phyloP scores from a whole-genome alignment of 37 sponge, comb jelly and placozoan species.

The Dysidea cf. avara region DNA sequence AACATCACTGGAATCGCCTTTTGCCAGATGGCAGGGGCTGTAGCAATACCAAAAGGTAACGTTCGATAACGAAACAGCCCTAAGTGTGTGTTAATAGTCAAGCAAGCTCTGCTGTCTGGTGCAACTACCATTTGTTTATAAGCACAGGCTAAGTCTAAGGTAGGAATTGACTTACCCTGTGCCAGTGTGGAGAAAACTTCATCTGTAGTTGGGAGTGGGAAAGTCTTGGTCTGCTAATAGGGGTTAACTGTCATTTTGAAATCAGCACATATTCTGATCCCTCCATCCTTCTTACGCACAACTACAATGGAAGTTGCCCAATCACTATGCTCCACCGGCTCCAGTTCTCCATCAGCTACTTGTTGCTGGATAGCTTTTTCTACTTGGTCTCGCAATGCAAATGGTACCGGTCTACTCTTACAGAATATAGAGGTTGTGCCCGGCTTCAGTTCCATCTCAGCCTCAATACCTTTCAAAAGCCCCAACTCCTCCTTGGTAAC shows the following conservation, averaged over 20 bases:
- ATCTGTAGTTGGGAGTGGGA: not conserved
- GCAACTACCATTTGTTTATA: constrained; percentile 21
- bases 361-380: not conserved
- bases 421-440: not conserved
- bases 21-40: constrained; percentile 30
- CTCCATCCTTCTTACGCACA: not conserved
- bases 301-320: constrained; percentile 10
- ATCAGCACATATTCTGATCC: constrained; percentile 10
- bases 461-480: not conserved
- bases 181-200: constrained; percentile 17
- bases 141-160: constrained; percentile 2
- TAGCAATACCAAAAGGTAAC: constrained; percentile 11
- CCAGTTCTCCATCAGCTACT: not conserved
- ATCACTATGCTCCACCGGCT: constrained; percentile 2
- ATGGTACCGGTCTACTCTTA: constrained; percentile 18
- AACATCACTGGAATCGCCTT: constrained; percentile 4
- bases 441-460: not conserved
- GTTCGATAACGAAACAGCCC: not conserved
- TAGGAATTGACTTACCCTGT: constrained; percentile 2
- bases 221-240: not conserved
- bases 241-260: constrained; percentile 17
- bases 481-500: not conserved
- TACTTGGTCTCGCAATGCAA: constrained; percentile 1
- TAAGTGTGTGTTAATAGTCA: constrained; percentile 12
- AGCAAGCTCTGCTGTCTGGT: not conserved